These are phyloP conservation scores for Donacobius atricapilla DNA, from an alignment of 2,113 vertebrate genomes.

Conservation along the genomic window DNA sequence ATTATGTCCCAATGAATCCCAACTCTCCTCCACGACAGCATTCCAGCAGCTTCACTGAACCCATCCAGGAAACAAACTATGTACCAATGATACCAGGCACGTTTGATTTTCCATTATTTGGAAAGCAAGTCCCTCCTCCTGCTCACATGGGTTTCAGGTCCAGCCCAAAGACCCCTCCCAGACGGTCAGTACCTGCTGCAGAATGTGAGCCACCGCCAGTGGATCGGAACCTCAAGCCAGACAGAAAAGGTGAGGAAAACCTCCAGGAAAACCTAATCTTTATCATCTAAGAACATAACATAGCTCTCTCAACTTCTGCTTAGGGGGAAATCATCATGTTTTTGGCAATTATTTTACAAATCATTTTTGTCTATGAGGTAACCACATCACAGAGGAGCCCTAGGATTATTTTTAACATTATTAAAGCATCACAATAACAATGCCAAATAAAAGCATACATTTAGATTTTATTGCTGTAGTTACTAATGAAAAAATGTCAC, in stretches of 20 bases:
- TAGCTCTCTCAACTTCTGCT: background rate
- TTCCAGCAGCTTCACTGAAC: conserved; percentile 88
- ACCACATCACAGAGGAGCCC: background rate
- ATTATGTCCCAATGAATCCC: conserved; percentile 97
- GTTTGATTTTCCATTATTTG: conserved; percentile 94
- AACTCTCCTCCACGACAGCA: conserved; percentile 93
- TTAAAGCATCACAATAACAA: background rate
- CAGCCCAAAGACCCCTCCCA: conserved; percentile 94
- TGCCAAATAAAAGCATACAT: background rate
- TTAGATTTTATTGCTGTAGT: background rate
- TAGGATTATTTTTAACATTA: background rate
- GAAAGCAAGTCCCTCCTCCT: conserved; percentile 96
- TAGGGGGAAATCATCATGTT: background rate
- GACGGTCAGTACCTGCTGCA: conserved; percentile 82
- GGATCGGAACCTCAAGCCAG: conserved; percentile 96
- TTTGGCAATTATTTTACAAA: background rate
- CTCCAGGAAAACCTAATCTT: background rate
- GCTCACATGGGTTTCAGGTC: conserved; percentile 98
- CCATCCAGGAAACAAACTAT: conserved; percentile 92
- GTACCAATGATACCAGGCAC: conserved; percentile 97
- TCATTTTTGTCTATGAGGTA: background rate
- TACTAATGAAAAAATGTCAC: background rate
- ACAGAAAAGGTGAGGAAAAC: conserved; percentile 92
- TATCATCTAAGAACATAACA: background rate
- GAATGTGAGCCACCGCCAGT: conserved; percentile 96